Evolutionary conservation across 2,797 vertebrate species (phyloP), one percentile per base, ranked within the genome.

Genomic region (Acomys russatus): DNA sequence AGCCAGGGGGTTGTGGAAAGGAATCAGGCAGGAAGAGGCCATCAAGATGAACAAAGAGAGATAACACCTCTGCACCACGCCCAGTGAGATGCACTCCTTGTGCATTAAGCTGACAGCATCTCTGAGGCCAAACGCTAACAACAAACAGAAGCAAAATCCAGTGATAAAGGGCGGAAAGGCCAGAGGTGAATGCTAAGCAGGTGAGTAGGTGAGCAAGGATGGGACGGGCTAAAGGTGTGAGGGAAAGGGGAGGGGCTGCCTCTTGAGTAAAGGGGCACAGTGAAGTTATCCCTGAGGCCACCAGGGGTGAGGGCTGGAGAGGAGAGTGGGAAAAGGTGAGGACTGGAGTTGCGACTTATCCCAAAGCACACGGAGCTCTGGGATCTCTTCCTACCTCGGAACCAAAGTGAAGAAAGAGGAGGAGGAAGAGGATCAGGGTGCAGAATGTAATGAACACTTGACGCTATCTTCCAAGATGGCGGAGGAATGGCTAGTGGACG

Each of bases 61-160:
- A 49, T 10, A 33, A 30, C 3, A 3, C 23, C 18, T 25, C 2
- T 25, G 35, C 0, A 3, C 49, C 44, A 3, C 2, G 38, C n/a
- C 51, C 79, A 38, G 87, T 30, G 44, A 66, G 44, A 30, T 56
- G n/a, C 49, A 6, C 23, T 28, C 61, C 63, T 83, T 12, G 8
- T 28, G 11, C 23, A 44, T 44, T 82, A 22, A 66, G 92, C n/a
- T 9, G 8, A n/a, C 2, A 23, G 51, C 76, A 79, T 80, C 30
- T 68, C 10, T 77, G 86, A 76, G 78, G 35, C 15, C 0, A 6
- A 51, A 77, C 6, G 14, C 12, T 44, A 28, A 33, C n/a, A 70
- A 22, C 5, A 10, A 6, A 6, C 1, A 9, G 15, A 82, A 44
- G 18, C 9, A 6, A 49, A 90, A 18, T 56, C 0, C 86, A 71